These are phyloP conservation scores for Embiotoca jacksoni DNA, from an alignment of 2,113 vertebrate genomes.

Conservation along the genomic window DNA sequence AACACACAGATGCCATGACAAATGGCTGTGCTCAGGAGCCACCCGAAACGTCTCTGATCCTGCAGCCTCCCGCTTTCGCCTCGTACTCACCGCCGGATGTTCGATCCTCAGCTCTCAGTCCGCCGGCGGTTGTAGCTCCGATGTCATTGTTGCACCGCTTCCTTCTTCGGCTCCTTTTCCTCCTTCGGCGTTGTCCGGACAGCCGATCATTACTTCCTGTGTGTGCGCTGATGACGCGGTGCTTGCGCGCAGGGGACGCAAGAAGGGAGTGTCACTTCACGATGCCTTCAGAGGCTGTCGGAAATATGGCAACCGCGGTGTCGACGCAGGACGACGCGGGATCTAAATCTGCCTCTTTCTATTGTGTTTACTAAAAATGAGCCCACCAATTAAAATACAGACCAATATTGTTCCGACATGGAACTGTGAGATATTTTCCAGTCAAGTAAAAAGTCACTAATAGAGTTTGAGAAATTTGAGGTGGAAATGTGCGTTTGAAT, in stretches of 20 bases:
- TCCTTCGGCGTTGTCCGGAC: conserved; percentile 4
- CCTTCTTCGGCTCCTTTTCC: conserved; percentile 9
- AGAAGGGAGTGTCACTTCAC: background rate
- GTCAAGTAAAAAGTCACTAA: no score
- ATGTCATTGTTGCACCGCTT: conserved; percentile 38
- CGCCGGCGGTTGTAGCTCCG: background rate
- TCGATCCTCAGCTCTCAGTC: conserved; percentile 23
- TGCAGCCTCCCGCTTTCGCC: no score
- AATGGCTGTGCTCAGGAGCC: background rate
- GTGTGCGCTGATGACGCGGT: conserved; percentile 59
- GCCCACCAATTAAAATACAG: no score
- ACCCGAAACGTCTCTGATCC: background rate
- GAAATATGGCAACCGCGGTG: background rate
- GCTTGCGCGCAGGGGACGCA: conserved; percentile 8
- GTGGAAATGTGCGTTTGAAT: no score
- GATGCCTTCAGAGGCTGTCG: conserved; percentile 47
- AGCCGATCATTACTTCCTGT: conserved; percentile 70
- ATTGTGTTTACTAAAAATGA: no score
- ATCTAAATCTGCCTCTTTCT: no score
- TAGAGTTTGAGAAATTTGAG: no score
- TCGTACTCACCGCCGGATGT: conserved; percentile 60
- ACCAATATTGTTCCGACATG: no score
- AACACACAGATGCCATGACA: conserved; percentile 35
- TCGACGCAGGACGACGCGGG: no score
- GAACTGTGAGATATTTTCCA: no score